Percentiles rank a stretch among this genome's conserved stretches.
Conservation (phyloP, 2,888 invertebrate genomes). For the Calameuta filiformis region DNA sequence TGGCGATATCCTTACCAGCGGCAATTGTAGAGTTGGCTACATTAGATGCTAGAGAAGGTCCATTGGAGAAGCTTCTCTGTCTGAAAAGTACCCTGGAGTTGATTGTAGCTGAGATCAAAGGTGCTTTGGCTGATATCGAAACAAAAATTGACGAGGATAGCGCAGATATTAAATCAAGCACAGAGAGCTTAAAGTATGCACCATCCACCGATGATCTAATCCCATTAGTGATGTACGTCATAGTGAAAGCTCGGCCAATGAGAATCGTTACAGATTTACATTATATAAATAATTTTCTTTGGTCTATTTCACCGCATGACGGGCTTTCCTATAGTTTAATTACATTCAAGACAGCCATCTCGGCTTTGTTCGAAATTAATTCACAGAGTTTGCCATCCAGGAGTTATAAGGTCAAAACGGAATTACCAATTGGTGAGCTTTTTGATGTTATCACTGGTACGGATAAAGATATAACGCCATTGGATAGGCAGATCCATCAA, state of each 20-base stretch:
- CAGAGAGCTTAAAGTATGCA: conserved; percentile 26
- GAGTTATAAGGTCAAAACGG: conserved; percentile 35
- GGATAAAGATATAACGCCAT: conserved; percentile 28
- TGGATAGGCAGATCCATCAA: conserved; percentile 38
- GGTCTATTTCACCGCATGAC: conserved; percentile 43
- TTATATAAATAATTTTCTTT: conserved; percentile 64
- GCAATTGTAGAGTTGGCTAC: conserved; percentile 67
- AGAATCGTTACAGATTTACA: conserved; percentile 65
- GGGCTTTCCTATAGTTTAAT: conserved; percentile 40
- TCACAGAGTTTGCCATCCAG: conserved; percentile 30
- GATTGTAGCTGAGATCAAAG: conserved; percentile 67
- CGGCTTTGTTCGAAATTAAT: conserved; percentile 35
- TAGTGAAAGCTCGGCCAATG: conserved; percentile 64
- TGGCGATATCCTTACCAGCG: conserved; percentile 63
- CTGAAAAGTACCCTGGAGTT: conserved; percentile 65
- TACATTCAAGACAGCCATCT: conserved; percentile 39
- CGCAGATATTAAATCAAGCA: conserved; percentile 16
- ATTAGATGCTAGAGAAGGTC: conserved; percentile 62
- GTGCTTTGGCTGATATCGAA: conserved; percentile 61
- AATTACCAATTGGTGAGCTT: conserved; percentile 38
- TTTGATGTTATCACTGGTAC: conserved; percentile 31
- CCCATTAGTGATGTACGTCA: conserved; percentile 62
- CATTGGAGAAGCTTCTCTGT: conserved; percentile 66
- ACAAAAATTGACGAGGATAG: conserved; percentile 30
- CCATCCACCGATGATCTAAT: conserved; percentile 56